These are phyloP conservation scores for Yponomeuta sedellus DNA, from an alignment of 2,888 invertebrate genomes.

Conservation along the genomic window DNA sequence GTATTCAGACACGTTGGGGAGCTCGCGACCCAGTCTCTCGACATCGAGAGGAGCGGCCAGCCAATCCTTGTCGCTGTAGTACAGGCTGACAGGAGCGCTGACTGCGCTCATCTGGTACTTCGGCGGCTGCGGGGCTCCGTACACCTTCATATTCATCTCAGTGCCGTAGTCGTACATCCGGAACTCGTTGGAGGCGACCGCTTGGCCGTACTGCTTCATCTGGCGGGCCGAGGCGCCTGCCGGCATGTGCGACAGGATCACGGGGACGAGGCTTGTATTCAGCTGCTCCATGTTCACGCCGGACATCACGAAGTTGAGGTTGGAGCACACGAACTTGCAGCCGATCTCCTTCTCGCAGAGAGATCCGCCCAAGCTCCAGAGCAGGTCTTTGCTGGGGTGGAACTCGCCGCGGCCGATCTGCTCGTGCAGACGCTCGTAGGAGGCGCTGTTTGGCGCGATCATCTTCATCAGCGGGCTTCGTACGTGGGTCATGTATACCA, in stretches of 20 bases:
- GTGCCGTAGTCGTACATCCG: slow-evolving; percentile 57
- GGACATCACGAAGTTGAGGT: slow-evolving; percentile 77
- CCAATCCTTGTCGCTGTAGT: slow-evolving; percentile 78
- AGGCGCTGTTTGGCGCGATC: slow-evolving; percentile 51
- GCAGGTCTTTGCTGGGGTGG: slow-evolving; percentile 42
- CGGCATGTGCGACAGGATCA: slow-evolving; percentile 72
- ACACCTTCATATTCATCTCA: slow-evolving; percentile 49
- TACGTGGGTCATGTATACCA: slow-evolving; percentile 59
- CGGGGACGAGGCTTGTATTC: slow-evolving; percentile 70
- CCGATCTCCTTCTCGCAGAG: slow-evolving; percentile 52
- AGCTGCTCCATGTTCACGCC: slow-evolving; percentile 76
- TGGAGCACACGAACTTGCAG: slow-evolving; percentile 73
- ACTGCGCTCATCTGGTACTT: slow-evolving; percentile 56
- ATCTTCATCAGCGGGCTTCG: slow-evolving; percentile 62
- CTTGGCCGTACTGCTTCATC: slow-evolving; percentile 75
- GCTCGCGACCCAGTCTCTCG: slow-evolving; percentile 62
- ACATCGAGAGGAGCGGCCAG: slow-evolving; percentile 79
- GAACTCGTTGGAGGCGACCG: slow-evolving; percentile 48
- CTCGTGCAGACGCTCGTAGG: slow-evolving; percentile 36
- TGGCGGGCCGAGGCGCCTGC: slow-evolving; percentile 75
- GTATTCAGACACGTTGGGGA: slow-evolving; percentile 74
- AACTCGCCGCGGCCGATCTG: slow-evolving; percentile 50
- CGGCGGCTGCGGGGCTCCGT: slow-evolving; percentile 50
- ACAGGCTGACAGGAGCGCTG: slow-evolving; percentile 55
- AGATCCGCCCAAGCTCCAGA: slow-evolving; percentile 48